phyloP scores from a whole-genome alignment of 2,888 invertebrate genomes.

The Tenthredo mesomela region DNA sequence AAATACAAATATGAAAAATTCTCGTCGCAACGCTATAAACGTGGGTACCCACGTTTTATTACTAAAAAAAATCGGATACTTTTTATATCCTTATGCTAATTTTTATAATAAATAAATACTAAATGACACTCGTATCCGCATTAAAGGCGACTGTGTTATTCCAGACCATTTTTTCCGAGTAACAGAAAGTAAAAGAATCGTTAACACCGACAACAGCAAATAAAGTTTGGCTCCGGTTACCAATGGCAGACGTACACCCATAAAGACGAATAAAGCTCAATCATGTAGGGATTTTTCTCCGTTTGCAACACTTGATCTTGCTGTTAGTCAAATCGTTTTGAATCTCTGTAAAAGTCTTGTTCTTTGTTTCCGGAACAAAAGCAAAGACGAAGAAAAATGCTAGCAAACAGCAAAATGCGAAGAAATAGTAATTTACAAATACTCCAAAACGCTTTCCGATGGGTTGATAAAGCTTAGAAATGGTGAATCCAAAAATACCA shows the following conservation, averaged over 20 bases:
- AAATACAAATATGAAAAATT: not conserved
- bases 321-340: slow-evolving; percentile 66
- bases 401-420: slow-evolving; percentile 68
- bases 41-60: not conserved
- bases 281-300: slow-evolving; percentile 12
- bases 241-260: not conserved
- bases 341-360: slow-evolving; percentile 72
- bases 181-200: not conserved
- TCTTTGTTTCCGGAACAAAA: slow-evolving; percentile 73
- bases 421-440: slow-evolving; percentile 68
- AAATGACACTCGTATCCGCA: not conserved
- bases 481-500: slow-evolving; percentile 71
- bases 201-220: not conserved
- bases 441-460: slow-evolving; percentile 67
- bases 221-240: not conserved
- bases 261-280: not conserved
- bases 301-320: slow-evolving; percentile 20
- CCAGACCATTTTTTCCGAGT: not conserved
- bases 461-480: slow-evolving; percentile 72
- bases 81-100: not conserved
- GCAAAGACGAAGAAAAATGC: slow-evolving; percentile 69
- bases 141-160: not conserved
- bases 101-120: not conserved
- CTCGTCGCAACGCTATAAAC: not conserved
- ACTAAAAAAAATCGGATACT: not conserved